Conservation (phyloP, 2,888 invertebrate genomes). For the Arrhopalites spinosus region DNA sequence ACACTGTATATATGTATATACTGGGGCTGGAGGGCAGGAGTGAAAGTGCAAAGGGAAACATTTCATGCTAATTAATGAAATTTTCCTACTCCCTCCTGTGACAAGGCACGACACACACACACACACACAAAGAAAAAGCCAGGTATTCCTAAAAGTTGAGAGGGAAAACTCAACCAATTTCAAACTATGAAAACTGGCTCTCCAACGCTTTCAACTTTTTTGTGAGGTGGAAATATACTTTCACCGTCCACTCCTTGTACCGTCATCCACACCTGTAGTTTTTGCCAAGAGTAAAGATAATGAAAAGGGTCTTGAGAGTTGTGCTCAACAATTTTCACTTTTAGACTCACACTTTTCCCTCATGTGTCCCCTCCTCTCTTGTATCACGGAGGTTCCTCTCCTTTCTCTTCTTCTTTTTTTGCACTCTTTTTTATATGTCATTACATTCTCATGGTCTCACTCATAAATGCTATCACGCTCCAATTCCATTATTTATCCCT, state of each 20-base stretch:
- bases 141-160: background rate
- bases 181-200: too few species aligned
- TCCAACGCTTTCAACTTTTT: too few species aligned
- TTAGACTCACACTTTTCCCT: too few species aligned
- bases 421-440: too few species aligned
- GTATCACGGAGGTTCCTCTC: too few species aligned
- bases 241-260: background rate
- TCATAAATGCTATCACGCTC: background rate
- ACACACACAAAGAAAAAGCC: background rate
- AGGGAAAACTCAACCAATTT: background rate
- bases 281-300: background rate
- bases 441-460: too few species aligned
- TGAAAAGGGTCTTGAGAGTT: background rate
- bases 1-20: too few species aligned
- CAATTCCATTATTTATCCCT: slow-evolving; percentile 4
- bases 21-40: background rate
- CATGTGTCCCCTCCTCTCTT: too few species aligned
- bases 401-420: too few species aligned
- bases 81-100: slow-evolving; percentile 27
- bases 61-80: slow-evolving; percentile 52
- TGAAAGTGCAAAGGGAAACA: slow-evolving; percentile 23
- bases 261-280: background rate
- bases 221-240: background rate
- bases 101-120: background rate
- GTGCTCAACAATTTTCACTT: background rate